A percentile compares a stretch with the other conserved stretches of the same genome.
These are phyloP conservation scores for Ceratotherium simum DNA, from an alignment of 2,113 vertebrate species.

Conservation along the genomic window DNA sequence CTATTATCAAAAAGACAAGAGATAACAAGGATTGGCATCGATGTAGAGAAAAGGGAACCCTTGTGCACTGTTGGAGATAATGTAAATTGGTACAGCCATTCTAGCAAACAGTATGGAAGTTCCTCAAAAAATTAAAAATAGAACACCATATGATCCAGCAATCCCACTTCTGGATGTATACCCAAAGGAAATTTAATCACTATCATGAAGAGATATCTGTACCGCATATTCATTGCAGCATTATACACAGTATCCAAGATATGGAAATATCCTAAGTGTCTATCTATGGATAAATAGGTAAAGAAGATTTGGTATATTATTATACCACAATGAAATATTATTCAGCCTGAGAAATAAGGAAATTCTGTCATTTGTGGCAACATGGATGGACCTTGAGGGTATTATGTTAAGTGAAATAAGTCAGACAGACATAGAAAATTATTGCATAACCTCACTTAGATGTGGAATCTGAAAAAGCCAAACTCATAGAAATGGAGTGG, in stretches of 20 bases:
- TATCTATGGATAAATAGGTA: background rate
- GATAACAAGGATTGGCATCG: background rate
- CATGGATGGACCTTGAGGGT: background rate
- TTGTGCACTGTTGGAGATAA: background rate
- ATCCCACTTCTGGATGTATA: background rate
- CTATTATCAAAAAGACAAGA: background rate
- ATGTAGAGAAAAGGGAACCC: background rate
- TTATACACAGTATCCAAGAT: background rate
- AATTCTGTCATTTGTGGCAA: background rate
- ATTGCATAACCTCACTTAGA: background rate
- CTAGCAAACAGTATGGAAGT: background rate
- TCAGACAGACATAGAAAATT: background rate
- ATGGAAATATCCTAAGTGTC: background rate
- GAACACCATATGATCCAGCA: background rate
- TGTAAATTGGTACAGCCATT: background rate
- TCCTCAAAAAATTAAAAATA: background rate
- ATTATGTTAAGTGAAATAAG: background rate
- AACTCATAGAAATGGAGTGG: background rate
- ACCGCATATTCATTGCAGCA: background rate
- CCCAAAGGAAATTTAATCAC: background rate
- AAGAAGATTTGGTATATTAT: background rate
- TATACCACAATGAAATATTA: background rate
- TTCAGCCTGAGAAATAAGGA: background rate
- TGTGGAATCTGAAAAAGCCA: background rate
- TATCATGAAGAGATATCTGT: background rate